Evolutionary conservation across 2,113 vertebrate genomes (phyloP).

Genomic region (Oreocharis arfaki): DNA sequence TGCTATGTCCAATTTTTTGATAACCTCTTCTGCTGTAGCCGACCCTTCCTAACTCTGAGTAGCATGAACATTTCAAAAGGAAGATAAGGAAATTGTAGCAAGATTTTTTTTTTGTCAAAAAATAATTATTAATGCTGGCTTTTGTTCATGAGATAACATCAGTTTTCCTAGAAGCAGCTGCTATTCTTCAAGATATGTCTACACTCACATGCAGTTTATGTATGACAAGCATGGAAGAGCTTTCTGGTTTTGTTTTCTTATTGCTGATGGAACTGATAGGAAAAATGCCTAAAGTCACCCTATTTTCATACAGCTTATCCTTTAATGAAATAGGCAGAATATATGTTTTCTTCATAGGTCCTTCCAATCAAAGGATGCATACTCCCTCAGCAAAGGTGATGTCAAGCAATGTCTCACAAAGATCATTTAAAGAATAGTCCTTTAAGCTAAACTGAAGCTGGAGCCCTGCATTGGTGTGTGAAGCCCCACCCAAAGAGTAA

Average conservation of each 20-base stretch:
- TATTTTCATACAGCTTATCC: background rate
- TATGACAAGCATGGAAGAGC: background rate
- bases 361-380: background rate
- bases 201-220: background rate
- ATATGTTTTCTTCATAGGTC: background rate
- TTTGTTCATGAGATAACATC: background rate
- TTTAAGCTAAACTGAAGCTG: background rate
- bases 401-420: background rate
- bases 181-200: background rate
- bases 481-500: background rate
- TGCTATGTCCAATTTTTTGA: background rate
- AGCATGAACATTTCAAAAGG: background rate
- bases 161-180: background rate
- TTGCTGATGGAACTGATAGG: background rate
- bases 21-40: background rate
- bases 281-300: background rate
- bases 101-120: background rate
- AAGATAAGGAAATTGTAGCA: background rate
- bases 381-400: background rate
- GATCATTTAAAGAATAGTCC: background rate
- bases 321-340: background rate
- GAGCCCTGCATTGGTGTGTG: background rate
- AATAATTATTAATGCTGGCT: background rate
- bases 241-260: background rate
- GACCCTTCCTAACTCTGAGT: background rate